These are phyloP conservation scores for Macrosiphum euphorbiae DNA, from an alignment of 2,888 invertebrate genomes.

Conservation along the genomic window DNA sequence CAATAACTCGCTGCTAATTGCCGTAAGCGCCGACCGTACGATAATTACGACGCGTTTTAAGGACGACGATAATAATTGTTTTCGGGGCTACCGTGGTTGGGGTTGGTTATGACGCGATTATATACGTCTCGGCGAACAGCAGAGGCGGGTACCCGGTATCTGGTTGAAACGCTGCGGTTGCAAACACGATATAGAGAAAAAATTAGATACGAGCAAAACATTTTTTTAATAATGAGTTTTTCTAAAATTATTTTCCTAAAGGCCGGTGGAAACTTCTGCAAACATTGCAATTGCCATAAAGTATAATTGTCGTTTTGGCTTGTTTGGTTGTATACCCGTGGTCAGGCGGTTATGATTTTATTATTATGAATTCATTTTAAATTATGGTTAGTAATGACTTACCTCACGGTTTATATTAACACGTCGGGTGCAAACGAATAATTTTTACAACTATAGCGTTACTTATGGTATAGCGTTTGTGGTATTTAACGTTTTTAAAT, in stretches of 20 bases:
- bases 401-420: background rate
- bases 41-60: background rate
- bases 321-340: background rate
- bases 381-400: background rate
- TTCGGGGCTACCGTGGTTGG: background rate
- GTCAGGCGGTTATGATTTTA: background rate
- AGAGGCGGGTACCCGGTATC: background rate
- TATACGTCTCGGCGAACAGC: background rate
- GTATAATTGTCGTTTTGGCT: background rate
- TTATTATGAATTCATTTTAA: background rate
- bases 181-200: background rate
- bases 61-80: background rate
- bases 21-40: background rate
- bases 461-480: no score
- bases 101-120: background rate
- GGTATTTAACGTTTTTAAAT: background rate
- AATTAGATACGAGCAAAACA: background rate
- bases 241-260: background rate
- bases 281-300: no score
- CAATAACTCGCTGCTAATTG: constrained; percentile 33
- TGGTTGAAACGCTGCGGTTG: background rate
- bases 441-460: background rate
- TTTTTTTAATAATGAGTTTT: no score
- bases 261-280: background rate
- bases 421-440: background rate